phyloP scores from a whole-genome alignment of 2,797 vertebrate genomes.

The Hemitrygon akajei region DNA sequence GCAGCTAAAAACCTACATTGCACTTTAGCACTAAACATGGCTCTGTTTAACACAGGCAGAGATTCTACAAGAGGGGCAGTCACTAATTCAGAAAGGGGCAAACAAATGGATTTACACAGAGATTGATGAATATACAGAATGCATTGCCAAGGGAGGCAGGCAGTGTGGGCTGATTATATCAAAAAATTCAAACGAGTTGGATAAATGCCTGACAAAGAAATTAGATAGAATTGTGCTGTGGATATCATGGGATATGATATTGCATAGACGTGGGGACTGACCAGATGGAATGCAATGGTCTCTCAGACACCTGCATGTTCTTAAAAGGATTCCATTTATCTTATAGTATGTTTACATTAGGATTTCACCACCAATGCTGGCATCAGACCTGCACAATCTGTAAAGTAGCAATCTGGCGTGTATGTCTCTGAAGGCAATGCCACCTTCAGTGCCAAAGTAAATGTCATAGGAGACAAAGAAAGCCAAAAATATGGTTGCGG shows the following conservation, averaged over 20 bases:
- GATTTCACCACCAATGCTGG: constrained; percentile 19
- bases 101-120: neutral
- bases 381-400: neutral
- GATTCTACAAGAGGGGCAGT: neutral
- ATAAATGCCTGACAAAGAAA: neutral
- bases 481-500: neutral
- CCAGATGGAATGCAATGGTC: neutral
- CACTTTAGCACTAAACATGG: neutral
- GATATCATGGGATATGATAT: neutral
- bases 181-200: neutral
- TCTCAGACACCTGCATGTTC: neutral
- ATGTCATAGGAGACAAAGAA: constrained; percentile 30
- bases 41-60: neutral
- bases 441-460: constrained; percentile 2
- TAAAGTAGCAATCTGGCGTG: constrained; percentile 24
- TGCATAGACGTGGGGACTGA: neutral
- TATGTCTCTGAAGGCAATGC: neutral
- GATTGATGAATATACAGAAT: neutral
- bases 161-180: neutral
- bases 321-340: constrained; percentile 28
- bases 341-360: constrained; percentile 17
- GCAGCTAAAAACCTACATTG: too few species aligned
- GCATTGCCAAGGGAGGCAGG: neutral
- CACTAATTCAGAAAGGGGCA: neutral
- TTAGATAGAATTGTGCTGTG: neutral